Conservation (phyloP, 1,140 invertebrate species). For the Nylanderia fulva region DNA sequence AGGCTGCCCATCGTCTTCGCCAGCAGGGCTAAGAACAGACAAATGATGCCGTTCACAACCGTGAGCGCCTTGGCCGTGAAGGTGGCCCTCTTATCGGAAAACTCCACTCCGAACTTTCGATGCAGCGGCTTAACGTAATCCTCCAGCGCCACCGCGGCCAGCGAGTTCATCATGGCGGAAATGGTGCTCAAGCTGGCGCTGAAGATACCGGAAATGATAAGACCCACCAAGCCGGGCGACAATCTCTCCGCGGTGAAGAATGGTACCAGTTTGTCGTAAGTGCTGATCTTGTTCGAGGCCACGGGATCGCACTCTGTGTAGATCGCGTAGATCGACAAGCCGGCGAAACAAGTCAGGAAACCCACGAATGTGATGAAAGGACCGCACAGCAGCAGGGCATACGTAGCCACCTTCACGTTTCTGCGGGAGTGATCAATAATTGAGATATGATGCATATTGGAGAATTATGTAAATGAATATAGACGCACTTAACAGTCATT, state of each 20-base stretch:
- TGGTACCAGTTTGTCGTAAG: constrained; percentile 80
- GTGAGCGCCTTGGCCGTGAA: constrained; percentile 87
- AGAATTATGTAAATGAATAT: not conserved
- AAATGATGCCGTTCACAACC: constrained; percentile 90
- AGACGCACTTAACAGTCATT: constrained; percentile 81
- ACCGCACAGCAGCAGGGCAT: constrained; percentile 88
- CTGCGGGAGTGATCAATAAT: constrained; percentile 20
- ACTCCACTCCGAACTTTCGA: constrained; percentile 61
- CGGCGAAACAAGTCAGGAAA: constrained; percentile 90
- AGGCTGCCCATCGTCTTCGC: constrained; percentile 90
- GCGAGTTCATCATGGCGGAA: constrained; percentile 94
- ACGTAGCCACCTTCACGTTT: constrained; percentile 87
- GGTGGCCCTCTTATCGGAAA: constrained; percentile 82
- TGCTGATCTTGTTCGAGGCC: constrained; percentile 85
- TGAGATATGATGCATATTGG: not conserved
- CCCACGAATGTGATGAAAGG: constrained; percentile 89
- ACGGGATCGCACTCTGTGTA: constrained; percentile 93
- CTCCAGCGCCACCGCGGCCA: constrained; percentile 94
- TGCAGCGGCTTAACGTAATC: constrained; percentile 90
- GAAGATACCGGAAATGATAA: constrained; percentile 88
- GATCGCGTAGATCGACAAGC: constrained; percentile 91
- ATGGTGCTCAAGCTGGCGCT: constrained; percentile 94
- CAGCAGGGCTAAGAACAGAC: constrained; percentile 90
- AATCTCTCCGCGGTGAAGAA: constrained; percentile 92
- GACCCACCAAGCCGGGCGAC: constrained; percentile 89